Percentiles rank a stretch among this genome's conserved stretches.
Conservation (phyloP, 2,113 vertebrate species). For the Aleadryas rufinucha region DNA sequence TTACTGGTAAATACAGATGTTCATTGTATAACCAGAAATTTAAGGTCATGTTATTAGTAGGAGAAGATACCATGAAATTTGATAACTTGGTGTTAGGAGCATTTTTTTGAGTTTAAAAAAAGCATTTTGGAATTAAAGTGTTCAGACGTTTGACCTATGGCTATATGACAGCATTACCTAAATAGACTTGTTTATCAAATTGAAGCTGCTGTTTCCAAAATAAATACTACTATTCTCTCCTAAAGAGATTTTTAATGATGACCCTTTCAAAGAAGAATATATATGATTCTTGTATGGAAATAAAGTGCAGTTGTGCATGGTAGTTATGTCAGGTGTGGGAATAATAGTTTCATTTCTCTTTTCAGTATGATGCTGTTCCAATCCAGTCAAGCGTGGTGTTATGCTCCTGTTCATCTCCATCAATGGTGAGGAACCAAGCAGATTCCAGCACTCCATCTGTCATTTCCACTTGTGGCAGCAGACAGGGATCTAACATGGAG, state of each 20-base stretch:
- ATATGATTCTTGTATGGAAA: not conserved
- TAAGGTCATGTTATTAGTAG: not conserved
- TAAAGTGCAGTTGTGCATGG: not conserved
- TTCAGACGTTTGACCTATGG: not conserved
- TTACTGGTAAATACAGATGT: not conserved
- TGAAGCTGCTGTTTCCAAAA: not conserved
- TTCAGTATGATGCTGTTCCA: constrained; percentile 95
- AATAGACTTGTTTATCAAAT: not conserved
- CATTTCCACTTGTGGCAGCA: constrained; percentile 81
- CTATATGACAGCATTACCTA: not conserved
- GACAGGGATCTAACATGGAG: constrained; percentile 87
- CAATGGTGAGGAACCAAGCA: constrained; percentile 95
- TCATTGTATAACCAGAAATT: not conserved
- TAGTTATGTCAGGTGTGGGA: not conserved
- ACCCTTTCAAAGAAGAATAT: not conserved
- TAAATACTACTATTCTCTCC: not conserved
- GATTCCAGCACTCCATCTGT: constrained; percentile 85
- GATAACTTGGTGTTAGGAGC: not conserved
- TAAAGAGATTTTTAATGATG: not conserved
- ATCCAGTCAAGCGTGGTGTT: constrained; percentile 94
- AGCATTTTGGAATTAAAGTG: not conserved
- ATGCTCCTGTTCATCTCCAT: constrained; percentile 92
- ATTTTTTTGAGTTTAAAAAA: not conserved
- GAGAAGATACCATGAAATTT: not conserved
- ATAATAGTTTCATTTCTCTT: not conserved